Conservation (phyloP, 2,888 invertebrate genomes). For the Temnothorax unifasciatus region DNA sequence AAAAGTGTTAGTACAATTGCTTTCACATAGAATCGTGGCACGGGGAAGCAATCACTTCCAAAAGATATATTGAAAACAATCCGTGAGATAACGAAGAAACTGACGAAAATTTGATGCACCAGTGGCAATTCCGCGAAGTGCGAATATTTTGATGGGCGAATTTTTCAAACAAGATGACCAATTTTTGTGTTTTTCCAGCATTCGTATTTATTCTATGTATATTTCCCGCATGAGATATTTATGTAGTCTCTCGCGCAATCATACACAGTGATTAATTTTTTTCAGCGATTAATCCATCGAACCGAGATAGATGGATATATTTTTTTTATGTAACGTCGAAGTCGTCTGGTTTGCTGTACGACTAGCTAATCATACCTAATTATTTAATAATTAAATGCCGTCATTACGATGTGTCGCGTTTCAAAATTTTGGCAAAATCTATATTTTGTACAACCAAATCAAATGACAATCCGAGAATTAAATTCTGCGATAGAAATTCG, state of each 20-base stretch:
- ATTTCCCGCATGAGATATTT: slow-evolving; percentile 14
- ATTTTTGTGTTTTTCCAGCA: slow-evolving; percentile 12
- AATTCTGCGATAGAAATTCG: slow-evolving; percentile 13
- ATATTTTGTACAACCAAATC: neutral
- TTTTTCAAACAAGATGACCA: slow-evolving; percentile 22
- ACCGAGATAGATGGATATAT: neutral
- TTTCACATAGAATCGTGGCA: neutral
- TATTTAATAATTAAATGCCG: slow-evolving; percentile 1
- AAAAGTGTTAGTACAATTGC: neutral
- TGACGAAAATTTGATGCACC: slow-evolving; percentile 37
- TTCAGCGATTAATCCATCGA: slow-evolving; percentile 1
- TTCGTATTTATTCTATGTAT: slow-evolving; percentile 34
- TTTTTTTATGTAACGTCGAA: neutral
- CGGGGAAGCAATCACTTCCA: neutral
- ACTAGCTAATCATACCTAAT: neutral
- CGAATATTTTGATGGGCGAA: slow-evolving; percentile 30
- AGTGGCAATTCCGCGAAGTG: slow-evolving; percentile 50
- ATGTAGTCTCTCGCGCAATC: neutral
- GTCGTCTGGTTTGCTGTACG: neutral
- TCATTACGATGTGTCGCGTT: neutral
- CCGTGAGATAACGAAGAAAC: slow-evolving; percentile 29
- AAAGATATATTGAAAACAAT: slow-evolving; percentile 67
- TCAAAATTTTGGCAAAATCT: neutral
- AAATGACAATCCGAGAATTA: slow-evolving; percentile 1
- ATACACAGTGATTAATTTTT: neutral